Conservation (phyloP, 2,888 invertebrate species). For the Volucella bombylans region DNA sequence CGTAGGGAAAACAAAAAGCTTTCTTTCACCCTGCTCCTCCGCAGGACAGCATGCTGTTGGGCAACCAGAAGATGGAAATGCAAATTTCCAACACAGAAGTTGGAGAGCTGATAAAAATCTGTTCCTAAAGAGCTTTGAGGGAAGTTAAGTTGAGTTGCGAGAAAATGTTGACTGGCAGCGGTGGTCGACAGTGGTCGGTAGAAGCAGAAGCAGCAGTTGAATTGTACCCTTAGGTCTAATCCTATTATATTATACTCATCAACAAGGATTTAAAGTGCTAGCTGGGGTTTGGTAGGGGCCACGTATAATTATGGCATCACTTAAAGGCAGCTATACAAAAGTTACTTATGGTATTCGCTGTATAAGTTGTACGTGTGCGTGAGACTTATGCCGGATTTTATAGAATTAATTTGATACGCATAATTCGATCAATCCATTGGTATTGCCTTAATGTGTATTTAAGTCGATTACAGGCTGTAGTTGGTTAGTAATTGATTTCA, state of each 20-base stretch:
- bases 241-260: conserved; percentile 59
- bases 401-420: not conserved
- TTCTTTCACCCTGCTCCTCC: not conserved
- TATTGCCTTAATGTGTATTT: conserved; percentile 19
- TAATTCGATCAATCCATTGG: not conserved
- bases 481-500: conserved; percentile 14
- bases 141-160: conserved; percentile 33
- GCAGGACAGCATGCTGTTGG: too few relatives aligned
- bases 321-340: conserved; percentile 21
- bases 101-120: conserved; percentile 34
- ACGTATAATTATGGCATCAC: conserved; percentile 38
- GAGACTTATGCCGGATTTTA: not conserved
- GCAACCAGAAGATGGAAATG: conserved; percentile 31
- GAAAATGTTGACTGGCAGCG: conserved; percentile 22
- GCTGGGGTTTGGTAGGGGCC: not conserved
- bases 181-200: not conserved
- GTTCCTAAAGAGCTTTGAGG: conserved; percentile 35
- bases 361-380: not conserved
- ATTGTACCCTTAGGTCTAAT: conserved; percentile 44
- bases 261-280: conserved; percentile 38
- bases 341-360: conserved; percentile 9
- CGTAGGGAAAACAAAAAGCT: not conserved
- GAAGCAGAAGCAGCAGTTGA: not conserved
- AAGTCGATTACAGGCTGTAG: not conserved
- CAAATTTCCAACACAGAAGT: conserved; percentile 24